Conservation (phyloP, 2,113 vertebrate genomes). For the Prionailurus viverrinus region DNA sequence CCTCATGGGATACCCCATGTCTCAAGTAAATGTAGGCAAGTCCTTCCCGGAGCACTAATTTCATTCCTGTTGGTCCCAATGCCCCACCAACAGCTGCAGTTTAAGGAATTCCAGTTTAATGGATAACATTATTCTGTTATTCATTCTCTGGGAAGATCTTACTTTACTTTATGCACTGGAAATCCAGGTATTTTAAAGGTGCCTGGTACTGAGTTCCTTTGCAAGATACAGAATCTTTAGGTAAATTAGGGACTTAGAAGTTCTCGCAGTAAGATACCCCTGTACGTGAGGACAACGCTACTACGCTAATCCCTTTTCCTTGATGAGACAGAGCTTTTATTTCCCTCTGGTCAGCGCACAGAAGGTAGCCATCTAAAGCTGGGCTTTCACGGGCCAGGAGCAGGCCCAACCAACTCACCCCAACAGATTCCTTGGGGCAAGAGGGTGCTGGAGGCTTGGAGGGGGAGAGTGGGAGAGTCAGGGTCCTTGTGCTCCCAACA, state of each 20-base stretch:
- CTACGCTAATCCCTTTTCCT: not conserved
- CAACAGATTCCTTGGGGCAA: not conserved
- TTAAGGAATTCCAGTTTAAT: not conserved
- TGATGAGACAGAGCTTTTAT: not conserved
- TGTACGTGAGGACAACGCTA: not conserved
- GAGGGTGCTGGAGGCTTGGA: not conserved
- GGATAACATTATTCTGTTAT: not conserved
- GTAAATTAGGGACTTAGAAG: not conserved
- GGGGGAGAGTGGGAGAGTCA: not conserved
- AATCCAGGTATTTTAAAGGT: conserved; percentile 30
- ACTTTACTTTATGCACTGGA: not conserved
- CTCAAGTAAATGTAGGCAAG: not conserved
- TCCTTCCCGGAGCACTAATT: not conserved
- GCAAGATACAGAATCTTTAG: conserved; percentile 47
- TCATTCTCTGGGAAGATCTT: not conserved
- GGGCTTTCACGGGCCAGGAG: not conserved
- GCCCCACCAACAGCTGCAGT: not conserved
- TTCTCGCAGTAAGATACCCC: not conserved
- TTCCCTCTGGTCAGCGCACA: not conserved
- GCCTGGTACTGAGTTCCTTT: not conserved
- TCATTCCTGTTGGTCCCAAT: not conserved
- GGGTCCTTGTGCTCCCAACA: not conserved
- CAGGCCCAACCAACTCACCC: not conserved
- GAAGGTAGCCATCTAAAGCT: not conserved
- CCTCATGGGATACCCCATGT: not conserved